These are phyloP conservation scores for Drosophila imparisetae DNA, from an alignment of 2,888 invertebrate species.

Conservation along the genomic window DNA sequence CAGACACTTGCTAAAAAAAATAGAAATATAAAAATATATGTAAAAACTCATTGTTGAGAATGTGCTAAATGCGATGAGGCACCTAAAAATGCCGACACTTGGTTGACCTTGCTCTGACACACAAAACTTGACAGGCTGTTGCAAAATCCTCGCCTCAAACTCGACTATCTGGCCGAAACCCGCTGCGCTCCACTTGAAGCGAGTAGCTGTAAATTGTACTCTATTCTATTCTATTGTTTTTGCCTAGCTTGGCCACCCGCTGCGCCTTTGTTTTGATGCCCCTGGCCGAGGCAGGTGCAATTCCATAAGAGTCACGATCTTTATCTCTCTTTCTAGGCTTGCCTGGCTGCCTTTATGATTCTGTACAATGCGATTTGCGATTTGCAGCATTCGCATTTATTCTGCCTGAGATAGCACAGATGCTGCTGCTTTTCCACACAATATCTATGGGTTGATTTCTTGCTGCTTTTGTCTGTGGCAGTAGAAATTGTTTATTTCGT, in stretches of 20 bases:
- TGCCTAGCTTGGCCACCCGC: constrained; percentile 55
- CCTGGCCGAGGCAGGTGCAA: constrained; percentile 63
- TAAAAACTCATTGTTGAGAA: neutral
- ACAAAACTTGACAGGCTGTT: constrained; percentile 6
- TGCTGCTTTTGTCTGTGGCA: constrained; percentile 21
- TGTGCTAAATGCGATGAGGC: constrained; percentile 14
- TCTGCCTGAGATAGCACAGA: constrained; percentile 48
- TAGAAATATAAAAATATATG: constrained; percentile 26
- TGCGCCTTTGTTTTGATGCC: constrained; percentile 43
- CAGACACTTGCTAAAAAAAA: constrained; percentile 58
- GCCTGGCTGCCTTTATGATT: constrained; percentile 54
- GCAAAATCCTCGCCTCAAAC: constrained; percentile 38
- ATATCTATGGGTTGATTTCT: constrained; percentile 20
- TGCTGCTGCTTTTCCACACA: constrained; percentile 33
- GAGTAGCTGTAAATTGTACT: constrained; percentile 33
- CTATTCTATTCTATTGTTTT: constrained; percentile 32
- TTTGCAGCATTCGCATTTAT: constrained; percentile 26
- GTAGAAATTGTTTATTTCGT: constrained; percentile 28
- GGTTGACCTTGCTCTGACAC: constrained; percentile 33
- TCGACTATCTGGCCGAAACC: constrained; percentile 53
- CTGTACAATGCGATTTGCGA: constrained; percentile 60
- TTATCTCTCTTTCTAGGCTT: constrained; percentile 34
- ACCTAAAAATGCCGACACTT: constrained; percentile 48
- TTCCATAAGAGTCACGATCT: constrained; percentile 47
- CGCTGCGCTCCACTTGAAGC: constrained; percentile 60